These are phyloP conservation scores for Glossophaga mutica DNA, from an alignment of 2,797 vertebrate genomes.

Conservation along the genomic window DNA sequence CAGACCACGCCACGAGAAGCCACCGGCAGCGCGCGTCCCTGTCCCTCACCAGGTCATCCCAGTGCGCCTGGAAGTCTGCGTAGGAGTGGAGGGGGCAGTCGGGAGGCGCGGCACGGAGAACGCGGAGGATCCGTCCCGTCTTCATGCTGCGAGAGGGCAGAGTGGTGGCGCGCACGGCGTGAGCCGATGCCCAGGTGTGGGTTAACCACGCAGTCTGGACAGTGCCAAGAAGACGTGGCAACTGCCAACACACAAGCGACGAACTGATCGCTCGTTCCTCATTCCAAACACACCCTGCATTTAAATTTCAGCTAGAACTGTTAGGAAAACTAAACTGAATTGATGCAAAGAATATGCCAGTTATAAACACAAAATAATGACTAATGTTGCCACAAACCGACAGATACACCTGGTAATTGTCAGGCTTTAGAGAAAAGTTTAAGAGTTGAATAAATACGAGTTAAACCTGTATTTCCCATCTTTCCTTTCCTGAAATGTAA, in stretches of 20 bases:
- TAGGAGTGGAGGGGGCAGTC: slow-evolving; percentile 90
- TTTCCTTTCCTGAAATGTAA: neutral
- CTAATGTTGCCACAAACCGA: neutral
- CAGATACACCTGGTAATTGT: neutral
- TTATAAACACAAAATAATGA: neutral
- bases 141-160: slow-evolving; percentile 88
- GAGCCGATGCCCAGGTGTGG: neutral
- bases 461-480: neutral
- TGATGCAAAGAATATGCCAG: neutral
- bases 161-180: neutral
- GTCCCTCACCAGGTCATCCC: slow-evolving; percentile 87
- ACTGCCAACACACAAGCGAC: neutral
- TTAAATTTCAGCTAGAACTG: neutral
- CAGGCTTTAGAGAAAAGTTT: neutral
- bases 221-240: neutral
- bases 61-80: slow-evolving; percentile 88
- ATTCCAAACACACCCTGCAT: neutral
- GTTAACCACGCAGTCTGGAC: neutral
- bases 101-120: slow-evolving; percentile 85
- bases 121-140: slow-evolving; percentile 89
- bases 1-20: neutral
- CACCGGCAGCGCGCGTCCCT: neutral
- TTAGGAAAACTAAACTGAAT: neutral
- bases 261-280: neutral
- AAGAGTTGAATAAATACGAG: neutral